Percentiles rank a stretch among this genome's conserved stretches.
Evolutionary conservation across 2,113 vertebrate genomes (phyloP).

Genomic region (Tinamus guttatus): DNA sequence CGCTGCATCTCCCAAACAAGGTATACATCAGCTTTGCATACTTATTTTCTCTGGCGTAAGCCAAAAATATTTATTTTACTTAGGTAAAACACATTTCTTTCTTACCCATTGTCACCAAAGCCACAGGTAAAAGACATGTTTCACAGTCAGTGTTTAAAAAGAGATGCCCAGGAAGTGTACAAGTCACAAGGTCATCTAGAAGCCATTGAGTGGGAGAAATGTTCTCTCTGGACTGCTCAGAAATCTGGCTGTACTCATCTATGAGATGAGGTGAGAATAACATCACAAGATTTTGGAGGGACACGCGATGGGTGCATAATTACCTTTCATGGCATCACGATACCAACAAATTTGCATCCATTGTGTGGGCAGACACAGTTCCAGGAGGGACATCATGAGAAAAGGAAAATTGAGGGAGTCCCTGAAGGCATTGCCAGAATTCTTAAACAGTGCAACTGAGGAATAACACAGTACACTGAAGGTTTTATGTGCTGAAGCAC

Average conservation of each 20-base stretch:
- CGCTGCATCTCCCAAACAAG: neutral
- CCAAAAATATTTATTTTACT: too few species aligned
- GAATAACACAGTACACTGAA: neutral
- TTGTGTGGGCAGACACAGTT: too few species aligned
- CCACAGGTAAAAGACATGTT: too few species aligned
- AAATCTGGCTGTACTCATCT: too few species aligned
- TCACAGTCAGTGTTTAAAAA: too few species aligned
- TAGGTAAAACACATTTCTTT: too few species aligned
- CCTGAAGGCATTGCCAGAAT: neutral
- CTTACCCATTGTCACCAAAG: too few species aligned
- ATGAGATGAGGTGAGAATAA: neutral
- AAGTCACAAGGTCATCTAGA: too few species aligned
- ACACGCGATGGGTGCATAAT: neutral
- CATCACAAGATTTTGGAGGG: neutral
- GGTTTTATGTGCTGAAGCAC: fast-evolving
- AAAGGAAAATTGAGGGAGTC: neutral
- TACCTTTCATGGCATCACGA: neutral
- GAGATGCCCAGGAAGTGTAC: too few species aligned
- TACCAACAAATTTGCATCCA: neutral
- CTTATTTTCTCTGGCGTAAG: neutral
- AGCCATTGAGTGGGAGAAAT: too few species aligned
- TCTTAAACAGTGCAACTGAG: neutral
- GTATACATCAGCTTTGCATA: neutral
- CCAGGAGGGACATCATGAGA: neutral
- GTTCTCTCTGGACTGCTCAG: too few species aligned